These are phyloP conservation scores for Calycopis cecrops DNA, from an alignment of 1,140 invertebrate species.

Conservation along the genomic window DNA sequence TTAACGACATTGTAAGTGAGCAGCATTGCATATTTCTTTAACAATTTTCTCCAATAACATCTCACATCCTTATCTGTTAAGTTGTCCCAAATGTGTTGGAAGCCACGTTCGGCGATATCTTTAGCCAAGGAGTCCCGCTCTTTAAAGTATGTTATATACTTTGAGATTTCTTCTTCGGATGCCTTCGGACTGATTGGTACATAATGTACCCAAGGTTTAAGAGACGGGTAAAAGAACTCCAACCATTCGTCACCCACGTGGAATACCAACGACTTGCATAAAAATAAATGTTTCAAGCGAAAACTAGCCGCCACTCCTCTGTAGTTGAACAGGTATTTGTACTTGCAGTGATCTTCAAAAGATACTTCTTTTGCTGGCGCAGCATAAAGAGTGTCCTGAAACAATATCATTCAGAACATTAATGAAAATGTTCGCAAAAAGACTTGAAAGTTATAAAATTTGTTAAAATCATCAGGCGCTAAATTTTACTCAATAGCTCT, in stretches of 20 bases:
- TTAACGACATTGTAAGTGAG: slow-evolving; percentile 81
- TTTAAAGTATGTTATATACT: slow-evolving; percentile 86
- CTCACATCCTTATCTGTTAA: slow-evolving; percentile 88
- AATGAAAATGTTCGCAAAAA: too few relatives aligned
- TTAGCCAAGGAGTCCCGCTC: slow-evolving; percentile 84
- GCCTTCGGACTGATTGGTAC: slow-evolving; percentile 88
- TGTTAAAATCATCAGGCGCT: too few relatives aligned
- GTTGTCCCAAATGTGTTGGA: slow-evolving; percentile 89
- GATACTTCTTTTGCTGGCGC: slow-evolving; percentile 90
- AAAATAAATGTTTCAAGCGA: slow-evolving; percentile 95
- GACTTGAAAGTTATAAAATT: too few relatives aligned
- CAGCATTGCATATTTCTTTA: slow-evolving; percentile 86
- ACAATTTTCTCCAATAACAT: slow-evolving; percentile 91
- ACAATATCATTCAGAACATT: slow-evolving; percentile 11
- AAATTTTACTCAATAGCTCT: too few relatives aligned
- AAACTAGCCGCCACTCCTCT: slow-evolving; percentile 98
- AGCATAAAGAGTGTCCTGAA: slow-evolving; percentile 88
- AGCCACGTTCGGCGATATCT: slow-evolving; percentile 89
- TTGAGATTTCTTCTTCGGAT: slow-evolving; percentile 79
- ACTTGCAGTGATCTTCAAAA: slow-evolving; percentile 94
- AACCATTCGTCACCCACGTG: slow-evolving; percentile 96
- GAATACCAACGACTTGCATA: slow-evolving; percentile 96
- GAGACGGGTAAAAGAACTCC: slow-evolving; percentile 95
- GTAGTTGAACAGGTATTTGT: slow-evolving; percentile 97
- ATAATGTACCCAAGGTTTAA: slow-evolving; percentile 98